Conservation (phyloP, 2,888 invertebrate species). For the Synanthedon andrenaeformis region DNA sequence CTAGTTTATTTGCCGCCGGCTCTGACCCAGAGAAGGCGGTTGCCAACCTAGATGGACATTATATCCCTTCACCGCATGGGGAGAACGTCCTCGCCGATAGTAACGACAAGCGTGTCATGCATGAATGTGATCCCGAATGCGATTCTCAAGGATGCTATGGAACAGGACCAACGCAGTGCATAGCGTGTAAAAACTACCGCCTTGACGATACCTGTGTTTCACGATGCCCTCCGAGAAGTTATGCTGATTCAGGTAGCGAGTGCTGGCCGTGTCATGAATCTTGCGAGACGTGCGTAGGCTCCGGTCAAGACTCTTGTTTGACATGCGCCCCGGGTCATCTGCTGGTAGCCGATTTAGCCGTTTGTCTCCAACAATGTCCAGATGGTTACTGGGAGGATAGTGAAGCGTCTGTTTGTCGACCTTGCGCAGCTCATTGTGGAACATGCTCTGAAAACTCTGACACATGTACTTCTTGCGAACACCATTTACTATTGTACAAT, state of each 20-base stretch:
- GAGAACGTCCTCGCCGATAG: slow-evolving; percentile 73
- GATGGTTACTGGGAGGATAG: slow-evolving; percentile 89
- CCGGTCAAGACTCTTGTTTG: slow-evolving; percentile 87
- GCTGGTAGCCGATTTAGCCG: slow-evolving; percentile 84
- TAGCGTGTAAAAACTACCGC: slow-evolving; percentile 83
- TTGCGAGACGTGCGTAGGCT: slow-evolving; percentile 89
- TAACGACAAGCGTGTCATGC: slow-evolving; percentile 73
- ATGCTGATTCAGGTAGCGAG: slow-evolving; percentile 81
- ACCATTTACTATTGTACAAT: slow-evolving; percentile 85
- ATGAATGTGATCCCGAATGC: slow-evolving; percentile 87
- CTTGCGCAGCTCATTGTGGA: slow-evolving; percentile 88
- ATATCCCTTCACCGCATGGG: slow-evolving; percentile 71
- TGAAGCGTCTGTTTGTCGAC: slow-evolving; percentile 81
- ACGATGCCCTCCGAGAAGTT: slow-evolving; percentile 86
- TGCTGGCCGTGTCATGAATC: slow-evolving; percentile 92
- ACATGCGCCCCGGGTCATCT: slow-evolving; percentile 88
- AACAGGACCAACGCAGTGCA: slow-evolving; percentile 85
- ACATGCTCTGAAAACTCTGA: slow-evolving; percentile 87
- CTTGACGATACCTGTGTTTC: slow-evolving; percentile 88
- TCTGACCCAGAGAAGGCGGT: slow-evolving; percentile 83
- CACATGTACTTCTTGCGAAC: slow-evolving; percentile 88
- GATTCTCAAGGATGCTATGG: slow-evolving; percentile 89
- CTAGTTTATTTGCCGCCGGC: slow-evolving; percentile 82
- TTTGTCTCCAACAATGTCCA: slow-evolving; percentile 89
- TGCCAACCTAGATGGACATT: slow-evolving; percentile 79